Evolutionary conservation across 2,797 vertebrate genomes (phyloP).

Genomic region (Neostethus bicornis): DNA sequence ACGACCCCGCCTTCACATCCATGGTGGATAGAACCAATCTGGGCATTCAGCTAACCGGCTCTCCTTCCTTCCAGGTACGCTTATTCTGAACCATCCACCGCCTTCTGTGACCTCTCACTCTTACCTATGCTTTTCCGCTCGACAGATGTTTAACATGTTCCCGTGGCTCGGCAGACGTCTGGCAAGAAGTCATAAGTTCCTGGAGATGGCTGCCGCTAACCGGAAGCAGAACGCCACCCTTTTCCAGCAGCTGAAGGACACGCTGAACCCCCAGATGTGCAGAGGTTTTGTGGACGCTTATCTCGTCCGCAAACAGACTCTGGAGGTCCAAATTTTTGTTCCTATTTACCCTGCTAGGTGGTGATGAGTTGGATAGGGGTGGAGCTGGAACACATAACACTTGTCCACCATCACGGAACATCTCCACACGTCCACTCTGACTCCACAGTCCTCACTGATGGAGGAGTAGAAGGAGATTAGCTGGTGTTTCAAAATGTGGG

Average conservation of each 20-base stretch:
- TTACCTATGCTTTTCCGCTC: neutral
- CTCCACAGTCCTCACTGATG: too few relatives aligned
- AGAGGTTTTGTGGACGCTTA: slow-evolving; percentile 52
- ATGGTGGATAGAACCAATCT: slow-evolving; percentile 14
- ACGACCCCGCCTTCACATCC: slow-evolving; percentile 17
- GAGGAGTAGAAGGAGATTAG: too few relatives aligned
- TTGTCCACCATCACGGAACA: too few relatives aligned
- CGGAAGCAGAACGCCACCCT: neutral
- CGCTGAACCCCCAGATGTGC: slow-evolving; percentile 46
- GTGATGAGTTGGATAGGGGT: too few relatives aligned
- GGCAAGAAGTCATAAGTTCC: neutral
- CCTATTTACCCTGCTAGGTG: neutral
- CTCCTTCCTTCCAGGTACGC: slow-evolving; percentile 29
- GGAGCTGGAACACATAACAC: too few relatives aligned
- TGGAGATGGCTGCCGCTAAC: rapidly evolving
- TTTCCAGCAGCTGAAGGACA: slow-evolving; percentile 26
- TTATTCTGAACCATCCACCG: neutral
- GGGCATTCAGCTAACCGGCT: neutral
- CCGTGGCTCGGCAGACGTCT: slow-evolving; percentile 18
- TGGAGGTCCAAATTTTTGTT: slow-evolving; percentile 35
- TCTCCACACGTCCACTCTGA: too few relatives aligned
- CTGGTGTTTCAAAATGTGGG: too few relatives aligned
- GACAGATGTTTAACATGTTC: slow-evolving; percentile 38
- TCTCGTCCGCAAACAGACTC: slow-evolving; percentile 25
- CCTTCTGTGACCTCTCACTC: neutral